phyloP scores from a whole-genome alignment of 2,888 invertebrate genomes.

The Megastigmus dorsalis region DNA sequence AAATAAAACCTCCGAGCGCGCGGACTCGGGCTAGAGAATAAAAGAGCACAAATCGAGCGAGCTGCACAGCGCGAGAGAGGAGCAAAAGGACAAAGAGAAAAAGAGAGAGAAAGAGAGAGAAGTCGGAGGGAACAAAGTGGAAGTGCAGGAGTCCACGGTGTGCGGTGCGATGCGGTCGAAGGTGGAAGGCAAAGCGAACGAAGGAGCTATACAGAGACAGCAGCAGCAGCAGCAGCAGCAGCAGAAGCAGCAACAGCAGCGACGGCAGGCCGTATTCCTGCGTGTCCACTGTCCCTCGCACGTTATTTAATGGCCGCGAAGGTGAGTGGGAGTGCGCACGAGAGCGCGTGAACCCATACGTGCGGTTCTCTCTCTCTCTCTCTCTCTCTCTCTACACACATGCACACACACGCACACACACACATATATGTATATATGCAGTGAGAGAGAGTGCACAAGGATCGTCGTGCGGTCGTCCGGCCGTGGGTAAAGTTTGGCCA shows the following conservation, averaged over 20 bases:
- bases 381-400: too few relatives aligned
- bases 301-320: slow-evolving; percentile 36
- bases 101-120: background rate
- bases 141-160: background rate
- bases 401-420: background rate
- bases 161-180: slow-evolving; percentile 1
- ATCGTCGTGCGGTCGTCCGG: background rate
- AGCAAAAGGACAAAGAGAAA: background rate
- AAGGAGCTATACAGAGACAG: background rate
- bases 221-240: background rate
- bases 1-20: slow-evolving; percentile 10
- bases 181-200: slow-evolving; percentile 4
- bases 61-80: too few relatives aligned
- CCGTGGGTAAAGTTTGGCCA: slow-evolving; percentile 36
- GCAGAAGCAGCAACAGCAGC: background rate
- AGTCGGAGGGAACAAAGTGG: too few relatives aligned
- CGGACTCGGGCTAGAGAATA: slow-evolving; percentile 19
- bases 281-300: slow-evolving; percentile 25
- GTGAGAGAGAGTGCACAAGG: too few relatives aligned
- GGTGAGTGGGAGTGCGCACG: slow-evolving; percentile 22
- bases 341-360: background rate
- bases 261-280: slow-evolving; percentile 8
- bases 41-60: slow-evolving; percentile 7
- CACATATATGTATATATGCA: too few relatives aligned
- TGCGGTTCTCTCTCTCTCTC: too few relatives aligned